Base-by-base conservation (phyloP, 2,888 invertebrate genomes). In the Eueremaeus valkanovi region DNA sequence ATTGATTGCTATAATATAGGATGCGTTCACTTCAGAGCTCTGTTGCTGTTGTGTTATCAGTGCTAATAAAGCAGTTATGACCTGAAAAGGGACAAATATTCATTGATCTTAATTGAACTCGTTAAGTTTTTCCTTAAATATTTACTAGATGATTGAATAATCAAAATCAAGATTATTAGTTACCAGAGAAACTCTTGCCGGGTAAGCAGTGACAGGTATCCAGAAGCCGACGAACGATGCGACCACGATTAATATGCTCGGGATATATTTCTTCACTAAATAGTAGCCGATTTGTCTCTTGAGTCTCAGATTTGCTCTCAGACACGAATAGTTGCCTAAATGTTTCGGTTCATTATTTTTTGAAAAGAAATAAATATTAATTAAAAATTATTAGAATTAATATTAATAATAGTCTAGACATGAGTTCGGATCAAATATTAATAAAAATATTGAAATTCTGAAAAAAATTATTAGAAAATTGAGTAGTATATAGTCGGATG, bases 191-290 rank as follows among this genome's bases (percentile, higher is more conserved):
- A 94, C 92, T 76, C 94, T 87, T 0, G 93, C 93, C 0, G 94
- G 94, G 80, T 92, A 92, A 8, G 94, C 93, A 84, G 93, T 93
- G 81, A 45, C 93, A 81, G 75, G 75, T 16, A 75, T 93, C 94
- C 94, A 95, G 85, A 95, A 95, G 0, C 93, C 93, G 80, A 95
- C 93, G 93, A 94, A 95, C 2, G 93, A 93, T 92, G 94, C 93
- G 75, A 94, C 93, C 58, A 94, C 94, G 82, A 94, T 93, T 79
- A 93, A 86, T 0, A 92, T 92, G 1, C 93, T 92, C 0, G 93
- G 93, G 80, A 93, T 92, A 83, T 94, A 94, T 24, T 72, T 72
- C 72, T 51, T 40, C 3, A 72, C 31, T 11, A 72, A 6, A 72
- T 51, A 72, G 6, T 31, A 49, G n/a, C 72, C 72, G 9, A 72